Conservation (phyloP, 2,888 invertebrate species). For the Julus scanicus region DNA sequence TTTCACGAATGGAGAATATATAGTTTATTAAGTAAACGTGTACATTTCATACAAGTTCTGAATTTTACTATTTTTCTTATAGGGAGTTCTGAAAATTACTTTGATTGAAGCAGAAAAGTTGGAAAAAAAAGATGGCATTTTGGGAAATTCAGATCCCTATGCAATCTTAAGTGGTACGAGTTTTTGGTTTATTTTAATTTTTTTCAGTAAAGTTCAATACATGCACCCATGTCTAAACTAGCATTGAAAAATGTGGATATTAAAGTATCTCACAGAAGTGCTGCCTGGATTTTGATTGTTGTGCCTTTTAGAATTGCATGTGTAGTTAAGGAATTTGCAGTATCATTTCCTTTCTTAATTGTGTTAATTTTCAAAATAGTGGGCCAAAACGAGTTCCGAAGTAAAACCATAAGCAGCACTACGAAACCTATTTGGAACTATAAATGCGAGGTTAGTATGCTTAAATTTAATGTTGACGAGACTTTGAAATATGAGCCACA, state of each 20-base stretch:
- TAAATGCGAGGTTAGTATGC: slow-evolving; percentile 89
- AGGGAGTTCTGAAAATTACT: slow-evolving; percentile 95
- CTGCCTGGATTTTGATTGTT: background rate
- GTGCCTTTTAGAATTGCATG: background rate
- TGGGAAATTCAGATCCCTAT: slow-evolving; percentile 98
- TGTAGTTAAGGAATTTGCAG: background rate
- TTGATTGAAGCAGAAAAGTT: slow-evolving; percentile 94
- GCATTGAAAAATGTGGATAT: too few relatives aligned
- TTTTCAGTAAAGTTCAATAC: slow-evolving; percentile 47
- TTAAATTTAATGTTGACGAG: background rate
- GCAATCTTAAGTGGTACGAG: slow-evolving; percentile 72
- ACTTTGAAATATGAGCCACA: too few relatives aligned
- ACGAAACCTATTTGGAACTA: slow-evolving; percentile 97
- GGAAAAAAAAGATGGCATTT: slow-evolving; percentile 93
- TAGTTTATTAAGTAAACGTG: background rate
- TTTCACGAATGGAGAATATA: background rate
- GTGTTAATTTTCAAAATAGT: slow-evolving; percentile 68
- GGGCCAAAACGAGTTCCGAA: slow-evolving; percentile 93
- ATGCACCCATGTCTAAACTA: too few relatives aligned
- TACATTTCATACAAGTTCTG: background rate
- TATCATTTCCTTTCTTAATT: background rate
- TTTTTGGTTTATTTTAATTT: too few relatives aligned
- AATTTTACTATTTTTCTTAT: background rate
- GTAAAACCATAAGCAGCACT: slow-evolving; percentile 92
- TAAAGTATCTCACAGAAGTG: too few relatives aligned